A percentile compares a stretch with the other conserved stretches of the same genome.
phyloP scores from a whole-genome alignment of 2,113 vertebrate species.

The Calyptommatus sinebrachiatus region DNA sequence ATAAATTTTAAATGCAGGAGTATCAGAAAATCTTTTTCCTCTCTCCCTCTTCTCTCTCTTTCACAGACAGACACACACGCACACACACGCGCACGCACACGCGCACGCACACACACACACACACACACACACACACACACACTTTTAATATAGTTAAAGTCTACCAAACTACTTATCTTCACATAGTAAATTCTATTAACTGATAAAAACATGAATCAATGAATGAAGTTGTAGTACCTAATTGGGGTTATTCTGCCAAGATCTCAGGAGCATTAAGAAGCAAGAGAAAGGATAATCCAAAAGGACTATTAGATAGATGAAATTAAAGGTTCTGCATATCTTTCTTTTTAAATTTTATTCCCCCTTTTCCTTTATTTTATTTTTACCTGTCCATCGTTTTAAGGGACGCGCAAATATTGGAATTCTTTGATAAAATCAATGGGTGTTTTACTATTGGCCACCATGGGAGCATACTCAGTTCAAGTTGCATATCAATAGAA shows the following conservation, averaged over 20 bases:
- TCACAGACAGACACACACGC: no score
- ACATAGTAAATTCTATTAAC: conserved; percentile 4
- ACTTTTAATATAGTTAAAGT: not conserved
- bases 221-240: not conserved
- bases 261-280: conserved; percentile 12
- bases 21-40: not conserved
- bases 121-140: no score
- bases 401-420: not conserved
- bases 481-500: not conserved
- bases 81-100: no score
- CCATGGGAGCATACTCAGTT: no score
- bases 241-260: not conserved
- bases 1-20: not conserved
- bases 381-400: conserved; percentile 8
- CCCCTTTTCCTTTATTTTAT: not conserved
- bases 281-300: not conserved
- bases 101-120: no score
- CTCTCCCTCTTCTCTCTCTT: not conserved
- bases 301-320: not conserved
- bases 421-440: not conserved
- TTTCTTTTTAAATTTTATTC: not conserved
- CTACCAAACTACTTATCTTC: not conserved
- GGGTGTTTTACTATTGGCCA: not conserved
- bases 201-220: conserved; percentile 11
- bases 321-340: conserved; percentile 17